Percentiles rank a stretch among this genome's conserved stretches.
These are phyloP conservation scores for Pristiophorus japonicus DNA, from an alignment of 2,113 vertebrate genomes.

Conservation along the genomic window DNA sequence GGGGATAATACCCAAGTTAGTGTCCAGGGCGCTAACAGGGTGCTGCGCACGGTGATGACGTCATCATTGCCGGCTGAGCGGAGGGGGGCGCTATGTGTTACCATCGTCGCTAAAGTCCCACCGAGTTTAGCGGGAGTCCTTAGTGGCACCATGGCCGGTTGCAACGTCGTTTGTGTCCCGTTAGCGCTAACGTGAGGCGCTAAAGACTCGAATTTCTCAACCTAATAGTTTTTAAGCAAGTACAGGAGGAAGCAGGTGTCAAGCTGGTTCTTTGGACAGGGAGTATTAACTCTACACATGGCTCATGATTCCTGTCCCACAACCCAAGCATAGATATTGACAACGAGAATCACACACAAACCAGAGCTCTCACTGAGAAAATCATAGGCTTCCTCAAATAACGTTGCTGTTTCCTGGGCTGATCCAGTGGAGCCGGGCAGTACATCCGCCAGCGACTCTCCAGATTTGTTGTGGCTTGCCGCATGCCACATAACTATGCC, in stretches of 20 bases:
- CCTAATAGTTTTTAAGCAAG: not conserved
- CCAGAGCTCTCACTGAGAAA: not conserved
- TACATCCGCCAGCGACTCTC: not conserved
- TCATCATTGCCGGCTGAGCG: too few relatives aligned
- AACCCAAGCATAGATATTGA: not conserved
- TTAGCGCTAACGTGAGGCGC: too few relatives aligned
- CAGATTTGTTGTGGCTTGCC: not conserved
- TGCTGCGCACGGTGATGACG: too few relatives aligned
- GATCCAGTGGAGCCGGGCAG: not conserved
- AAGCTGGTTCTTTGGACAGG: too few relatives aligned
- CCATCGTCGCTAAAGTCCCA: too few relatives aligned
- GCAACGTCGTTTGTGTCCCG: too few relatives aligned
- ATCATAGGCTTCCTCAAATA: not conserved
- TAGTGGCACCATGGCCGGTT: too few relatives aligned
- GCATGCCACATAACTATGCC: not conserved
- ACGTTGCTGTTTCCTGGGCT: not conserved
- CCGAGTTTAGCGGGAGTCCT: too few relatives aligned
- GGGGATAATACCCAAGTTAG: too few relatives aligned
- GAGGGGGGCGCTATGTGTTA: too few relatives aligned
- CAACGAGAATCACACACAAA: not conserved
- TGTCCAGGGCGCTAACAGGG: too few relatives aligned
- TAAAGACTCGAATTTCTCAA: too few relatives aligned
- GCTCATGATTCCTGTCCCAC: not conserved
- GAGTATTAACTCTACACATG: not conserved
- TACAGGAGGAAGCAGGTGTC: not conserved